A percentile compares a stretch with the other conserved stretches of the same genome.
These are phyloP conservation scores for Xiphophorus couchianus DNA, from an alignment of 2,113 vertebrate species.

Conservation along the genomic window DNA sequence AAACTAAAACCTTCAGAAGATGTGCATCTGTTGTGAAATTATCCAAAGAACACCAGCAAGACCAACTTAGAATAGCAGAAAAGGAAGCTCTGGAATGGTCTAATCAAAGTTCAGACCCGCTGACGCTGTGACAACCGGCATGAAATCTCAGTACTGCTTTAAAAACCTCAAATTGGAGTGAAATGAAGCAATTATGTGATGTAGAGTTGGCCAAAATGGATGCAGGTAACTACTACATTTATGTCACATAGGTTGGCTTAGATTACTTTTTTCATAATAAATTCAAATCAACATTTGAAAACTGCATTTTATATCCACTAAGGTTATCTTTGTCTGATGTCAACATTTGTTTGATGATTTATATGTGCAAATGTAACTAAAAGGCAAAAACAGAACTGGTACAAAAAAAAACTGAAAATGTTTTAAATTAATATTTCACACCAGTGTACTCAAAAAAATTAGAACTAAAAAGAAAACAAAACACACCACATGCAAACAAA, in stretches of 20 bases:
- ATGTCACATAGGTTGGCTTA: no score
- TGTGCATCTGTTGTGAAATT: no score
- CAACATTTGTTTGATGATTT: background rate
- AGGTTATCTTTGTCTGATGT: background rate
- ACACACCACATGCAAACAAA: conserved; percentile 43
- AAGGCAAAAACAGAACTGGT: no score
- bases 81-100: background rate
- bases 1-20: no score
- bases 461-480: conserved; percentile 33
- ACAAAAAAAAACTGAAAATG: background rate
- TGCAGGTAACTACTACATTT: no score
- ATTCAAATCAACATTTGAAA: background rate
- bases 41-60: background rate
- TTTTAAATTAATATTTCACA: conserved; percentile 9
- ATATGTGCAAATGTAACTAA: background rate
- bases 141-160: background rate
- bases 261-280: background rate
- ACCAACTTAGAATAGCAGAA: background rate
- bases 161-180: no score
- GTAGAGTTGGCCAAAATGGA: no score
- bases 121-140: no score
- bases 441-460: conserved; percentile 24
- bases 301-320: background rate
- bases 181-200: no score
- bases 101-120: background rate